Conservation (phyloP, 2,888 invertebrate species). For the Abrostola tripartita region DNA sequence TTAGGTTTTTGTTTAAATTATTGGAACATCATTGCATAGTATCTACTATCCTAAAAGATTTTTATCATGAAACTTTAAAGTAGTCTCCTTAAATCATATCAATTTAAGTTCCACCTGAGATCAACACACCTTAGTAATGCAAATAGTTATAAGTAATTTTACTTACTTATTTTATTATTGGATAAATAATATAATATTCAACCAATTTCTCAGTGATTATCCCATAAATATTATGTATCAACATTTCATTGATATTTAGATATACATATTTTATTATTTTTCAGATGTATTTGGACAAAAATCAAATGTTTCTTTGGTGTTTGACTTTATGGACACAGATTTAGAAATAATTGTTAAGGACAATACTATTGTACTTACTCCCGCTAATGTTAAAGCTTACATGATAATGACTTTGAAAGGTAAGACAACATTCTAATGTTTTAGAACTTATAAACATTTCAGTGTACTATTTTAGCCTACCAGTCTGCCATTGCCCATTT, state of each 20-base stretch:
- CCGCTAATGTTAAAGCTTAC: constrained; percentile 98
- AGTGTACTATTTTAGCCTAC: neutral
- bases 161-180: too few relatives aligned
- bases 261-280: constrained; percentile 52
- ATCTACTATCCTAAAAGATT: neutral
- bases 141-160: too few relatives aligned
- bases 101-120: too few relatives aligned
- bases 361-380: constrained; percentile 94
- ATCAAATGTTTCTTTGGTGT: constrained; percentile 99
- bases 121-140: too few relatives aligned
- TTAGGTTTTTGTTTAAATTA: constrained; percentile 83
- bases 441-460: constrained; percentile 1
- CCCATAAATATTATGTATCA: too few relatives aligned
- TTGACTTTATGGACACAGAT: constrained; percentile 99
- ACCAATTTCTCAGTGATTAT: too few relatives aligned
- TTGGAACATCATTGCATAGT: neutral
- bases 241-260: neutral
- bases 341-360: constrained; percentile 98
- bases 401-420: constrained; percentile 97
- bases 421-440: constrained; percentile 52
- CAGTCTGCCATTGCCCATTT: too few relatives aligned
- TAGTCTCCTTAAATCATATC: too few relatives aligned
- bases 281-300: constrained; percentile 99
- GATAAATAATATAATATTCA: too few relatives aligned
- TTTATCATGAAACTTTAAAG: too few relatives aligned